Evolutionary conservation across 2,113 vertebrate genomes (phyloP), one percentile per base, ranked within the genome.

Genomic region (Cyprinodon brontotheroides): DNA sequence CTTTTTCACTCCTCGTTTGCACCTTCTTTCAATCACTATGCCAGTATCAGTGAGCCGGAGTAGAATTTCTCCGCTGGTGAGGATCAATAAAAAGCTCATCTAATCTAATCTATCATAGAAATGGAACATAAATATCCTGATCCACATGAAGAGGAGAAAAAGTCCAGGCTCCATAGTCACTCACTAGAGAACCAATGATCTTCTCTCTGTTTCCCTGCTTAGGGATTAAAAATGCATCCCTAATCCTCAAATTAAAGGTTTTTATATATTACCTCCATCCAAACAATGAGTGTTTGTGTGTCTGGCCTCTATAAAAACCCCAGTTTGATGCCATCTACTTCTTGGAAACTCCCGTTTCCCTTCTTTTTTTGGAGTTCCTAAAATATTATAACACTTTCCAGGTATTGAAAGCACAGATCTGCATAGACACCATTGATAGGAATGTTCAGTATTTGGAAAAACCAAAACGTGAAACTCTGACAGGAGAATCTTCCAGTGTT

Each of bases 371-470:
- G 14, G 50, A 57, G 14, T 57, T 57, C 50, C 50, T 20, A 57
- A 57, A 57, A 57, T n/a, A 57, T 20, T 3, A 57, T 57, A 57
- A 57, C 50, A 7, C 50, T n/a, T 57, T 57, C 50, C 50, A 57
- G 50, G 50, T 15, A 9, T n/a, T 57, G 20, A 57, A 57, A 57
- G 17, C 50, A 57, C 8, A 2, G 50, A 57, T 57, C 72, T 77
- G 61, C 78, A 75, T 13, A 70, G n/a, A 62, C 11, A 11, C 47
- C 5, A 40, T 43, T 72, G 61, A 70, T 29, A 71, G 82, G 88
- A 89, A 88, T 89, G 88, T 88, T 85, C 57, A 83, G 63, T 48
- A 79, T 87, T 76, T 67, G 77, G 29, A 87, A 75, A 74, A 74
- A 67, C 68, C 73, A 40, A 57, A 66, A 13, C 0, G 37, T n/a